Evolutionary conservation across 2,888 invertebrate species (phyloP).

Genomic region (Dryobotodes eremita): DNA sequence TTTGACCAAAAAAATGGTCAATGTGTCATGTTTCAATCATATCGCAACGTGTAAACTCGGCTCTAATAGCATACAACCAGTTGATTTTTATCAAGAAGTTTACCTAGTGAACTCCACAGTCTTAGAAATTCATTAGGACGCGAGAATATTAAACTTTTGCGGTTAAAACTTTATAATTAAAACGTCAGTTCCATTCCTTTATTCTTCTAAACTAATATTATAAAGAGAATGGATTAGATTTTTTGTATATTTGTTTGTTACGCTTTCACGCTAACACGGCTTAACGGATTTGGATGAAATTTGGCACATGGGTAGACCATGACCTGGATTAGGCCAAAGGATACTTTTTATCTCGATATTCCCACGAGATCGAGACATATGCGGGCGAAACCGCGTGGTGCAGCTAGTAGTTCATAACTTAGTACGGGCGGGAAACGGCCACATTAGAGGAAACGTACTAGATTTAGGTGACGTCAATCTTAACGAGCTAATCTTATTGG

Average conservation of each 20-base stretch:
- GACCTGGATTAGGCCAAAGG: too few relatives aligned
- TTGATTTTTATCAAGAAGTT: background rate
- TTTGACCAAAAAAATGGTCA: background rate
- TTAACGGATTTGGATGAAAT: too few relatives aligned
- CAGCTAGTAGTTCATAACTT: background rate
- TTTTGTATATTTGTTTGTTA: too few relatives aligned
- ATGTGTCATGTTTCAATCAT: background rate
- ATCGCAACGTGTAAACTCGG: background rate
- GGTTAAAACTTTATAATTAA: conserved; percentile 16
- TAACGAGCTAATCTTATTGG: conserved; percentile 47
- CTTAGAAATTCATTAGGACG: background rate
- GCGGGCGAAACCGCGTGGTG: too few relatives aligned
- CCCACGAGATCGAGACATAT: too few relatives aligned
- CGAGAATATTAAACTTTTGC: background rate
- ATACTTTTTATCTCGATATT: too few relatives aligned
- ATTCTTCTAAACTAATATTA: background rate
- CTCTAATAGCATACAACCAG: background rate
- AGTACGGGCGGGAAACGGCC: background rate
- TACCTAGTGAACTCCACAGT: background rate
- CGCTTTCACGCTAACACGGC: too few relatives aligned
- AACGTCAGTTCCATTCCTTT: background rate
- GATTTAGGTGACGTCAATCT: conserved; percentile 40
- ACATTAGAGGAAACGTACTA: conserved; percentile 18
- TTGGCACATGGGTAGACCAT: too few relatives aligned
- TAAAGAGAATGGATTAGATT: too few relatives aligned